phyloP scores from a whole-genome alignment of 2,797 vertebrate species.

The Tinamus major region DNA sequence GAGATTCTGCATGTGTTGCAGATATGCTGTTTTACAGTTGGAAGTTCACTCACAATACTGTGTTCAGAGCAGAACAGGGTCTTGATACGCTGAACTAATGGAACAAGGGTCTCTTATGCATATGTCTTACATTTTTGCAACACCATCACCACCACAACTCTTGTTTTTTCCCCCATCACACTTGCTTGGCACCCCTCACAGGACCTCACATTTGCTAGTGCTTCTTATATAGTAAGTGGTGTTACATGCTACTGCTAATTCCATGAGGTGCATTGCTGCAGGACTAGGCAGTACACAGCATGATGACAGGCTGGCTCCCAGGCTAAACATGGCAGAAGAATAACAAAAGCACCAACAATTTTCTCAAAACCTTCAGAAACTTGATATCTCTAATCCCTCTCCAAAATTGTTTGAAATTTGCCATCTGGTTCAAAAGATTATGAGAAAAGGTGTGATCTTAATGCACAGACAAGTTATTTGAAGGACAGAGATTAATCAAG shows the following conservation, averaged over 20 bases:
- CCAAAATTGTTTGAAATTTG: background rate
- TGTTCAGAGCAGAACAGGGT: background rate
- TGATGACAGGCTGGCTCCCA: rapidly evolving
- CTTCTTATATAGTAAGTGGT: background rate
- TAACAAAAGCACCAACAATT: background rate
- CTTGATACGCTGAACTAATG: background rate
- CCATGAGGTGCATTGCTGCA: background rate
- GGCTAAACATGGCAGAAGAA: background rate
- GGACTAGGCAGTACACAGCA: background rate
- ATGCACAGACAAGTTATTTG: background rate
- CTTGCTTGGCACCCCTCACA: background rate
- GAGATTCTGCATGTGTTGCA: background rate
- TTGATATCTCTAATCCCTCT: background rate
- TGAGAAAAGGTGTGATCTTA: background rate
- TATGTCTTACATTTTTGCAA: background rate
- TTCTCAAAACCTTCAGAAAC: background rate
- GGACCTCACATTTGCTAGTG: background rate
- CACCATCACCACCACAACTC: background rate
- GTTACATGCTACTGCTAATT: background rate
- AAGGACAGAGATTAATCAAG: background rate
- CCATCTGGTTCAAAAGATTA: background rate
- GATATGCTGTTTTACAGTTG: background rate
- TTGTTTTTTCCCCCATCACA: background rate
- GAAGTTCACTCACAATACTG: background rate
- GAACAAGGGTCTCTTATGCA: background rate